phyloP scores from a whole-genome alignment of 2,888 invertebrate species.

The Hypolimnas misippus region DNA sequence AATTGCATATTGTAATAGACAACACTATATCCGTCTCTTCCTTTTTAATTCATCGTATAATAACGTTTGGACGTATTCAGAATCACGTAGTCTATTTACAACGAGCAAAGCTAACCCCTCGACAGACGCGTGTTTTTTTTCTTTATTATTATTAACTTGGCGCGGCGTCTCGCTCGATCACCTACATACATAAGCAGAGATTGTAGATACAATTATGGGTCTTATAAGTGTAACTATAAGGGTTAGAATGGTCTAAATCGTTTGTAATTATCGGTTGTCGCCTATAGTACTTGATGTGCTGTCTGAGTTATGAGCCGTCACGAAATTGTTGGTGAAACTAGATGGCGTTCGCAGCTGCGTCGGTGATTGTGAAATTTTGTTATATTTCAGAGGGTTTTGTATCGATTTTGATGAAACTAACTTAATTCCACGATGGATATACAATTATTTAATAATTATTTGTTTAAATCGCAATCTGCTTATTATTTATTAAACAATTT shows the following conservation, averaged over 20 bases:
- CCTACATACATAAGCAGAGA: constrained; percentile 44
- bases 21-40: background rate
- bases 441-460: background rate
- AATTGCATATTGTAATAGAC: background rate
- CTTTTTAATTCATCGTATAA: background rate
- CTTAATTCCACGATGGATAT: background rate
- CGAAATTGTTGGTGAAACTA: constrained; percentile 8
- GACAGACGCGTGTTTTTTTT: constrained; percentile 71
- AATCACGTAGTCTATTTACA: constrained; percentile 68
- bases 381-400: background rate
- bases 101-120: constrained; percentile 76
- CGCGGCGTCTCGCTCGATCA: constrained; percentile 61
- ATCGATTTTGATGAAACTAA: background rate
- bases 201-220: constrained; percentile 29
- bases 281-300: constrained; percentile 13
- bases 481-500: too few relatives aligned
- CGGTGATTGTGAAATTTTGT: background rate
- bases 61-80: constrained; percentile 42
- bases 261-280: constrained; percentile 13
- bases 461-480: too few relatives aligned
- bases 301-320: constrained; percentile 27
- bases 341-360: constrained; percentile 6
- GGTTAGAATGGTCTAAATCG: constrained; percentile 7
- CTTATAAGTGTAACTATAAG: constrained; percentile 11
- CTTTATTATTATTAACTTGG: constrained; percentile 76